phyloP scores from a whole-genome alignment of 2,888 invertebrate species.

The Hypena proboscidalis region DNA sequence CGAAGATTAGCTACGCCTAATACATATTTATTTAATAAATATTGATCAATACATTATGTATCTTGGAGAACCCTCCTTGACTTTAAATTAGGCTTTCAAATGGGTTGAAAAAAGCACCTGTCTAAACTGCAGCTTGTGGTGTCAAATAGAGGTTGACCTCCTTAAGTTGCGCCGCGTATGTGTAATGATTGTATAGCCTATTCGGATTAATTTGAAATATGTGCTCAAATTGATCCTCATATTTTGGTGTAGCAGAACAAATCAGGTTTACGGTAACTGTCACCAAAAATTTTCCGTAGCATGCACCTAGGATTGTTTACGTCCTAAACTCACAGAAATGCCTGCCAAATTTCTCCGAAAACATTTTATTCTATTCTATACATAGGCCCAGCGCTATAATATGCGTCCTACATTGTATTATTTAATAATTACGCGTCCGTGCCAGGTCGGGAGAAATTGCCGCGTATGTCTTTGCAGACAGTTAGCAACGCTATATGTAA shows the following conservation, averaged over 20 bases:
- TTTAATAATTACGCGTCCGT: conserved; percentile 45
- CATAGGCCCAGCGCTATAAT: conserved; percentile 32
- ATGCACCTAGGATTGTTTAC: background rate
- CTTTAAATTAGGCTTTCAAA: background rate
- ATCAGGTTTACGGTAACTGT: no score
- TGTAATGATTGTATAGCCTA: no score
- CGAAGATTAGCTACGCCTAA: conserved; percentile 28
- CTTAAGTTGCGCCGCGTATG: background rate
- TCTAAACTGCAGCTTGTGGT: background rate
- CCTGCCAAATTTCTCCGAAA: conserved; percentile 15
- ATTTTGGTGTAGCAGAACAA: no score
- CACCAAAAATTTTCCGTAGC: no score
- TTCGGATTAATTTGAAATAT: no score
- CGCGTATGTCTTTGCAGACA: conserved; percentile 29
- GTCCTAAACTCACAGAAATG: background rate
- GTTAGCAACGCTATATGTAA: conserved; percentile 18
- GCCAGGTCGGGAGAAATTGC: conserved; percentile 38
- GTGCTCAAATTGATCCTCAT: no score
- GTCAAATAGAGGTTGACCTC: background rate
- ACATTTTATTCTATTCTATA: conserved; percentile 23
- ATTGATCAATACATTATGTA: no score
- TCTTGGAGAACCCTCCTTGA: background rate
- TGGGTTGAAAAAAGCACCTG: background rate
- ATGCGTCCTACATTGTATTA: conserved; percentile 50
- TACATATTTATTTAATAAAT: background rate